Base-by-base conservation (phyloP, 1,140 invertebrate species). In the Pomacea maculata region DNA sequence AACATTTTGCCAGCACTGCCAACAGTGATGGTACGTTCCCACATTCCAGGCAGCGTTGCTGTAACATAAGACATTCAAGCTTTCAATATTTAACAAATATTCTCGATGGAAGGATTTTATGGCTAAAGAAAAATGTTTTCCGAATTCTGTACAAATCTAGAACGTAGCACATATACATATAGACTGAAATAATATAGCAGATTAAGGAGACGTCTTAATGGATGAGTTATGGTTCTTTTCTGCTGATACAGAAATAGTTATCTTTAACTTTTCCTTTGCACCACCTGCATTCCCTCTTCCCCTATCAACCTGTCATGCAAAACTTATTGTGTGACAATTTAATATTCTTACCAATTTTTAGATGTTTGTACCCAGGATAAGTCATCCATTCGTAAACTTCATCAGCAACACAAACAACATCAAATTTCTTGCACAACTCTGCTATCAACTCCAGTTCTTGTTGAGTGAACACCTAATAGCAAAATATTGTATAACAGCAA, bases 321-420 rank as follows among this genome's bases (percentile, higher is more conserved):
- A 29, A 54, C 34, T 34, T n/a, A 79, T 70, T 29, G 25, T n/a
- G 6, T 61, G 57, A 54, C 17, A 19, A 19, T 29, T 45, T 64
- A 64, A 11, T 34, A 52, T 15, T 82, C 86, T 84, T 82, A 91
- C 91, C 91, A 81, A 99, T 98, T 88, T 97, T 93, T 80, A 98
- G 94, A 92, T 99, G 98, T 89, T 97, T 93, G 70, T 94, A 92
- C 1, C 95, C 95, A 88, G 96, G 94, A 89, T 96, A 99, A 29
- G 97, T 95, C 85, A 99, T 94, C 96, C 97, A 99, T 92, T 99
- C 98, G 85, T 99, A 99, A 2, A 99, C 98, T 92, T 99, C 98
- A 92, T 99, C 98, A 12, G 96, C 95, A 34, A 99, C 92, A 79
- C 97, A 97, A 11, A 99, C 91, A 11, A 96, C 95, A 91, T 99